Percentiles rank a stretch among this genome's conserved stretches.
Conservation (phyloP, 1,140 invertebrate species). For the Anoplolepis gracilipes region DNA sequence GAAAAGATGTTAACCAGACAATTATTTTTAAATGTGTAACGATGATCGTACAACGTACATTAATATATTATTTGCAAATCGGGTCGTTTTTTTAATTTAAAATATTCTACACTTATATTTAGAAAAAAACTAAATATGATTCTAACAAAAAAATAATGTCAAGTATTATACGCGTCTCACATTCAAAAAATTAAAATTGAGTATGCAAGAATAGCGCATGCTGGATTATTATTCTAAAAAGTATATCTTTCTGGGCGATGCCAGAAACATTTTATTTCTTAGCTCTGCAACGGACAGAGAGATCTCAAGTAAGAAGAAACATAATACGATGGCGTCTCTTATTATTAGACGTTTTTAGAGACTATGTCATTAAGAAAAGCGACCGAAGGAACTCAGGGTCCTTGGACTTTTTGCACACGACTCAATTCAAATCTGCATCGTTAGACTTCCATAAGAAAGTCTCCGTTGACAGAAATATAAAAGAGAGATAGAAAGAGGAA, state of each 20-base stretch:
- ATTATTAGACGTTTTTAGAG: slow-evolving; percentile 41
- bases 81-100: neutral
- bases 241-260: neutral
- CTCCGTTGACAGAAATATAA: slow-evolving; percentile 48
- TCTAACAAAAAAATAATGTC: slow-evolving; percentile 4
- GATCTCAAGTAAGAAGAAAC: slow-evolving; percentile 12
- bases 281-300: neutral
- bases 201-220: neutral
- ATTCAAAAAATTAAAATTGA: slow-evolving; percentile 15
- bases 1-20: neutral
- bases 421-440: slow-evolving; percentile 37
- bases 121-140: neutral
- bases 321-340: slow-evolving; percentile 29
- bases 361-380: slow-evolving; percentile 28
- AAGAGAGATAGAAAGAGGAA: slow-evolving; percentile 1
- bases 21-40: neutral
- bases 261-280: slow-evolving; percentile 38
- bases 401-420: slow-evolving; percentile 17
- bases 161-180: neutral
- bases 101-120: neutral
- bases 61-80: neutral
- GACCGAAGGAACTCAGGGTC: neutral
- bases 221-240: slow-evolving; percentile 7
- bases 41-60: neutral
- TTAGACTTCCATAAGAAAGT: slow-evolving; percentile 34